phyloP scores from a whole-genome alignment of 2,888 invertebrate genomes.

The Tinea trinotella region DNA sequence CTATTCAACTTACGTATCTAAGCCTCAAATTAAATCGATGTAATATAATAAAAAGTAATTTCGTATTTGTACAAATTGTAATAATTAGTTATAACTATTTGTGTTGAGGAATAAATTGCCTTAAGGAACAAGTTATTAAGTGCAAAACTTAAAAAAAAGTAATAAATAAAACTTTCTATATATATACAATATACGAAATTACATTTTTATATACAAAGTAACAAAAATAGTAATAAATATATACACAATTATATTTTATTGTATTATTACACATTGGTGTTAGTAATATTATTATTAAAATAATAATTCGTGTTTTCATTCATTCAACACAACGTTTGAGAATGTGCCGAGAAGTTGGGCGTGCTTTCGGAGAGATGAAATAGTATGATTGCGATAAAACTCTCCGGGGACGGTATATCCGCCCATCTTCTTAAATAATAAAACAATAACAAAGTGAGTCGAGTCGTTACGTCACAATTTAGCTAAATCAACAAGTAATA shows the following conservation, averaged over 20 bases:
- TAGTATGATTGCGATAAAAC: conserved; percentile 41
- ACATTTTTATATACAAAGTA: no score
- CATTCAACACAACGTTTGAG: background rate
- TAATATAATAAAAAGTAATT: background rate
- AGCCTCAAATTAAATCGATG: background rate
- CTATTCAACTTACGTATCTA: background rate
- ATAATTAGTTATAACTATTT: no score
- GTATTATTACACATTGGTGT: conserved; percentile 7
- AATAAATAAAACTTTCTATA: no score
- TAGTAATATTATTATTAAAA: background rate
- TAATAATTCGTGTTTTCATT: background rate
- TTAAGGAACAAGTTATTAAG: no score
- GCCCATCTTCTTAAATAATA: conserved; percentile 31
- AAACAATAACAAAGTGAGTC: conserved; percentile 23
- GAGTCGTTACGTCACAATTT: background rate
- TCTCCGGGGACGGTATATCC: conserved; percentile 61
- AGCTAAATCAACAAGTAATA: conserved; percentile 21
- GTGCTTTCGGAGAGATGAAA: conserved; percentile 56
- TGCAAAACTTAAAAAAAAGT: no score
- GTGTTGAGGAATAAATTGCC: no score
- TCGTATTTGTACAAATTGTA: no score
- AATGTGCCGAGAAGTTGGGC: conserved; percentile 44
- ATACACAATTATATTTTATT: background rate
- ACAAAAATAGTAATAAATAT: no score
- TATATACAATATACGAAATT: no score